Percentiles rank a stretch among this genome's conserved stretches.
Conservation (phyloP, 30 jellyfish, hydroid and myxozoan genomes). For the Mastigias papua region DNA sequence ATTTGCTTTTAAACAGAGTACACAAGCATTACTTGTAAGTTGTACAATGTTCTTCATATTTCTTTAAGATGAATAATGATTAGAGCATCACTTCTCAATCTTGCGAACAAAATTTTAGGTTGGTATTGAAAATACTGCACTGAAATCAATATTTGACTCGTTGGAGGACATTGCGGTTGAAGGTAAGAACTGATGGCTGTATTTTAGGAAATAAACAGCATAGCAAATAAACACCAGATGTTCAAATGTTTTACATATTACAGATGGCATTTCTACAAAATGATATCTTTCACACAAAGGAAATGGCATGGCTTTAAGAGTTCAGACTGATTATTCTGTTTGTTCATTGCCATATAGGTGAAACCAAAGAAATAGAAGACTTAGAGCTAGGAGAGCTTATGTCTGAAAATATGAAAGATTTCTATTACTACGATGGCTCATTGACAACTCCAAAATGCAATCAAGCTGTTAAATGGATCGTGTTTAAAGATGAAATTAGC, state of each 20-base stretch:
- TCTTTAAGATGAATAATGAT: too few relatives aligned
- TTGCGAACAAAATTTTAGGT: neutral
- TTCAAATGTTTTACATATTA: too few relatives aligned
- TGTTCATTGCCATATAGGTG: neutral
- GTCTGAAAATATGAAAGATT: constrained; percentile 40
- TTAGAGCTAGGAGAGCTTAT: constrained; percentile 26
- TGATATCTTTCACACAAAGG: too few relatives aligned
- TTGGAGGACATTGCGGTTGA: constrained; percentile 11
- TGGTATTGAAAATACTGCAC: constrained; percentile 14
- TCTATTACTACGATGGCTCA: constrained; percentile 74
- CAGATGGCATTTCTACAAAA: neutral
- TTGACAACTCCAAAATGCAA: constrained; percentile 81
- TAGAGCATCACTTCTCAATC: neutral
- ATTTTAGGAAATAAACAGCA: neutral
- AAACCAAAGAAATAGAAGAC: neutral
- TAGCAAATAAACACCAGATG: neutral
- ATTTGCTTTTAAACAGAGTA: too few relatives aligned
- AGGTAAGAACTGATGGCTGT: neutral
- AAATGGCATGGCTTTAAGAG: too few relatives aligned
- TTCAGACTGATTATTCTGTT: too few relatives aligned
- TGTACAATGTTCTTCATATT: too few relatives aligned
- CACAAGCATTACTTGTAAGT: too few relatives aligned
- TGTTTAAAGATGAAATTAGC: constrained; percentile 40
- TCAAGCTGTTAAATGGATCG: constrained; percentile 78
- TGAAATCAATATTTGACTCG: constrained; percentile 2